Percentiles rank a stretch among this genome's conserved stretches.
Conservation (phyloP, 2,888 invertebrate species). For the Hylaea fasciaria region DNA sequence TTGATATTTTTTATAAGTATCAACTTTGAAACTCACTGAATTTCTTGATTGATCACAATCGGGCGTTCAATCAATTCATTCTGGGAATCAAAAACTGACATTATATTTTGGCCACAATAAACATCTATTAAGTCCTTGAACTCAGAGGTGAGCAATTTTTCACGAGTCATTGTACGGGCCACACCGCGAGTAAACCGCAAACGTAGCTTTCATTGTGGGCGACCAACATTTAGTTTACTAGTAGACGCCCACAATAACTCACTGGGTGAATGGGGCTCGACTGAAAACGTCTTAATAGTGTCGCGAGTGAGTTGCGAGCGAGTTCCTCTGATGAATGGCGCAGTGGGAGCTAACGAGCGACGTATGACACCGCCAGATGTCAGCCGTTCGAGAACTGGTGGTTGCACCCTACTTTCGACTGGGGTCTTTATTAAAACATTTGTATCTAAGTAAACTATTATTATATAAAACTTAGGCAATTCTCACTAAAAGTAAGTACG, state of each 20-base stretch:
- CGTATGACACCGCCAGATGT: slow-evolving; percentile 61
- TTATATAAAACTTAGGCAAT: slow-evolving; percentile 2
- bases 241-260: slow-evolving; percentile 67
- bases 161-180: slow-evolving; percentile 55
- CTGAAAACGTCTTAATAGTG: slow-evolving; percentile 67
- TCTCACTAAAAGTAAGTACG: too few relatives aligned
- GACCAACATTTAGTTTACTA: slow-evolving; percentile 57
- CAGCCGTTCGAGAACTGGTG: slow-evolving; percentile 41
- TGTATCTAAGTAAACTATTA: slow-evolving; percentile 1
- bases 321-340: slow-evolving; percentile 59
- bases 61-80: slow-evolving; percentile 30
- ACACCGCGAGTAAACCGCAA: slow-evolving; percentile 56
- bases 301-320: slow-evolving; percentile 58
- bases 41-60: slow-evolving; percentile 25
- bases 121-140: slow-evolving; percentile 42
- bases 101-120: slow-evolving; percentile 22
- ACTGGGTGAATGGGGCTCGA: slow-evolving; percentile 59
- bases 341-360: slow-evolving; percentile 59
- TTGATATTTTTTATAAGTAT: too few relatives aligned
- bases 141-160: slow-evolving; percentile 50
- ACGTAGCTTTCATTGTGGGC: slow-evolving; percentile 51
- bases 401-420: slow-evolving; percentile 34
- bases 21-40: slow-evolving; percentile 3
- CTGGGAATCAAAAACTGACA: slow-evolving; percentile 31
- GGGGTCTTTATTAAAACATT: slow-evolving; percentile 30